Evolutionary conservation across 2,888 invertebrate species (phyloP).

Genomic region (Sinohyriopsis cumingii): DNA sequence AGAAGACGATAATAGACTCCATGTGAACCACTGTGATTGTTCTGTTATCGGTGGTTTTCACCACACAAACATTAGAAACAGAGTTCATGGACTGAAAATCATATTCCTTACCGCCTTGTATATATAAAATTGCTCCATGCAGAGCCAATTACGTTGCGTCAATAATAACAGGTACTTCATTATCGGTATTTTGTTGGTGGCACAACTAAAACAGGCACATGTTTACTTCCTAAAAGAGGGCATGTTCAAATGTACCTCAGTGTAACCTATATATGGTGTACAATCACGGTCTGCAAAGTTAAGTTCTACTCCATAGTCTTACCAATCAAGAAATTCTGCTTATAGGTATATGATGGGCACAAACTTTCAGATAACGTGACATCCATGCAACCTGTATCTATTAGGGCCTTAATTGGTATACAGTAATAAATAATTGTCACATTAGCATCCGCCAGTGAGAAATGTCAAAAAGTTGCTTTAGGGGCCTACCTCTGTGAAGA

Average conservation of each 20-base stretch:
- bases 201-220: not conserved
- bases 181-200: not conserved
- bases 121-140: no score
- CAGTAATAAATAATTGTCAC: not conserved
- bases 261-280: slow-evolving; percentile 2
- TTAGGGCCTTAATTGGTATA: not conserved
- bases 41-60: no score
- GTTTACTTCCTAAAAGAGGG: not conserved
- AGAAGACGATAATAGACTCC: no score
- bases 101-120: no score
- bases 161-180: slow-evolving; percentile 3
- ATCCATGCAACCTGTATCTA: not conserved
- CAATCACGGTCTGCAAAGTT: not conserved
- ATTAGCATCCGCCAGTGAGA: not conserved
- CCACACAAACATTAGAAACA: no score
- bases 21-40: no score
- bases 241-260: not conserved
- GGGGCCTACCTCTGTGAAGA: not conserved
- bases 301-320: not conserved
- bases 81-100: no score
- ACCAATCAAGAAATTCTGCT: not conserved
- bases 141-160: not conserved
- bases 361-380: not conserved
- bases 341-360: not conserved
- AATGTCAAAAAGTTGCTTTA: no score